These are phyloP conservation scores for Petaurus breviceps DNA, from an alignment of 2,113 vertebrate species.

Conservation along the genomic window DNA sequence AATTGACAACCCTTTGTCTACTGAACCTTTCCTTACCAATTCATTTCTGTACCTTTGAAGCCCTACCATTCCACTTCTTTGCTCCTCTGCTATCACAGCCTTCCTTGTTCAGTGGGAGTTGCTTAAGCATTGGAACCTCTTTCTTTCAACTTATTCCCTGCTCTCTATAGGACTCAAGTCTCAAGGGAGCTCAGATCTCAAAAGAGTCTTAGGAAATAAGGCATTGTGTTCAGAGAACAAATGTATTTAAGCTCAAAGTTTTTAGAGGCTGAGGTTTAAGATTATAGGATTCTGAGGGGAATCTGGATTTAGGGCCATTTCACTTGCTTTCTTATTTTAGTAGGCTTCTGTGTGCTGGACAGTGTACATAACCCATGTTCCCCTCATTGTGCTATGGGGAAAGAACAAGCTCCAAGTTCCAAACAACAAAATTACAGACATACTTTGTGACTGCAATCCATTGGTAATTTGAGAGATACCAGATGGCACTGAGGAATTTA, in stretches of 20 bases:
- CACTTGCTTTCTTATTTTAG: not conserved
- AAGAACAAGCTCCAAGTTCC: not conserved
- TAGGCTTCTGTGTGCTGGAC: not conserved
- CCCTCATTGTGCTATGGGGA: not conserved
- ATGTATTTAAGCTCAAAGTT: not conserved
- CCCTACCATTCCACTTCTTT: not conserved
- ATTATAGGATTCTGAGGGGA: not conserved
- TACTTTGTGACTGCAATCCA: not conserved
- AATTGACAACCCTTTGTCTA: not conserved
- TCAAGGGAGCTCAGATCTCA: not conserved
- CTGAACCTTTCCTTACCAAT: not conserved
- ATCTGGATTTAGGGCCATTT: not conserved
- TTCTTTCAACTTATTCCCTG: not conserved
- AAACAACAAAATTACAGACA: not conserved
- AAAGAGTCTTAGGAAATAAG: not conserved
- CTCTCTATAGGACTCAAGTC: not conserved
- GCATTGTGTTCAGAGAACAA: not conserved
- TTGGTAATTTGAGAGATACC: not conserved
- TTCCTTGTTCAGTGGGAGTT: not conserved
- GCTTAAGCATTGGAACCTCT: not conserved
- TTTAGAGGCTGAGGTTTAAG: not conserved
- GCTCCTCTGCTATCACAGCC: not conserved
- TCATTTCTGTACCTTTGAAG: not conserved
- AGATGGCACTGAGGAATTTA: not conserved
- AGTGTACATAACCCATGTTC: not conserved